These are phyloP conservation scores for Psophia crepitans DNA, from an alignment of 2,113 vertebrate species.

Conservation along the genomic window DNA sequence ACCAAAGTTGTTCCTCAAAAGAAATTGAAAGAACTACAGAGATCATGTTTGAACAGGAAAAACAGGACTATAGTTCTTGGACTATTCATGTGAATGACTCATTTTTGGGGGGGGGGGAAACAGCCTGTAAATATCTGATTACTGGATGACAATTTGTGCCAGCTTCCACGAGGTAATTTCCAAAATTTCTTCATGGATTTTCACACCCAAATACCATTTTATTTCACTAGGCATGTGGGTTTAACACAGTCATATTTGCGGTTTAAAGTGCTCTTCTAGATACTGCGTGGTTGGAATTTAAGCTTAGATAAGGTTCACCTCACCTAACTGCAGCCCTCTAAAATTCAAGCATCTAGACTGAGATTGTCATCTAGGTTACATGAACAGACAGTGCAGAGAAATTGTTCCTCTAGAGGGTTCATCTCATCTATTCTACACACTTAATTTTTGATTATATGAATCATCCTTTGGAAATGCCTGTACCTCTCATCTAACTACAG, in stretches of 20 bases:
- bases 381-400: slow-evolving; percentile 18
- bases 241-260: background rate
- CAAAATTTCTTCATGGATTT: background rate
- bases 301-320: slow-evolving; percentile 4
- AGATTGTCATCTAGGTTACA: background rate
- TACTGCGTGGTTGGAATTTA: background rate
- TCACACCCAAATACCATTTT: background rate
- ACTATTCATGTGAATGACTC: background rate
- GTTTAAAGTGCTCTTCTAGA: background rate
- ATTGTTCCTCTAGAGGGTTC: background rate
- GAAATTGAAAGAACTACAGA: background rate
- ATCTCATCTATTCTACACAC: background rate
- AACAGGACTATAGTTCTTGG: background rate
- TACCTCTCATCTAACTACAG: background rate
- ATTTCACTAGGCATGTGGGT: background rate
- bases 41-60: background rate
- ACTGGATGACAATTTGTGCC: background rate
- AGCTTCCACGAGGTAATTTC: background rate
- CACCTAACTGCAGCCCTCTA: background rate
- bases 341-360: background rate
- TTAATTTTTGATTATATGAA: slow-evolving; percentile 13
- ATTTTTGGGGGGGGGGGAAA: background rate
- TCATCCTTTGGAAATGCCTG: background rate
- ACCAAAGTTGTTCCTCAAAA: background rate
- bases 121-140: background rate